These are phyloP conservation scores for Tridacna crocea DNA, from an alignment of 2,888 invertebrate species.

Conservation along the genomic window DNA sequence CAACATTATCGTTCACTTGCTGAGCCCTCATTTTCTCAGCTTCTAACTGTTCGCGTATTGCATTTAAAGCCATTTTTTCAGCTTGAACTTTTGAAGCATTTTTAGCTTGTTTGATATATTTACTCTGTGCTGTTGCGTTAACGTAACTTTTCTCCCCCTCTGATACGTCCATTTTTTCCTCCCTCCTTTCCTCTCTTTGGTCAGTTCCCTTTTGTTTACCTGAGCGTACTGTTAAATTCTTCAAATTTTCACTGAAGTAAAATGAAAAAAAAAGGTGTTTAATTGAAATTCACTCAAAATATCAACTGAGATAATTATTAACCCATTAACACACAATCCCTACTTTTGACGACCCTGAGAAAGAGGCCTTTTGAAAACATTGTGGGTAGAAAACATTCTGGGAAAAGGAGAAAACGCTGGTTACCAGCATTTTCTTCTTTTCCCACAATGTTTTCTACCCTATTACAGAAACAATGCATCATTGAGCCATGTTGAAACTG, in stretches of 20 bases:
- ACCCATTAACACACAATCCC: no score
- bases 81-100: slow-evolving; percentile 73
- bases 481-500: no score
- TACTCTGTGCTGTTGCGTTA: slow-evolving; percentile 68
- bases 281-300: no score
- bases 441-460: not conserved
- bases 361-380: no score
- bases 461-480: no score
- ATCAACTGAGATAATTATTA: no score
- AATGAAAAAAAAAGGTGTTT: not conserved
- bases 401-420: no score
- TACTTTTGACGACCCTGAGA: no score
- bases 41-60: slow-evolving; percentile 54
- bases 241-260: slow-evolving; percentile 71
- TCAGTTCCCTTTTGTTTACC: slow-evolving; percentile 60
- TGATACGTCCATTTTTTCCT: slow-evolving; percentile 72
- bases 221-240: slow-evolving; percentile 68
- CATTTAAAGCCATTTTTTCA: slow-evolving; percentile 65
- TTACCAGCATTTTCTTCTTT: no score
- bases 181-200: slow-evolving; percentile 52
- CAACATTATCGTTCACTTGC: slow-evolving; percentile 31
- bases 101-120: slow-evolving; percentile 77
- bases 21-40: slow-evolving; percentile 35
- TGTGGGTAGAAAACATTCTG: no score
- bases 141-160: slow-evolving; percentile 63